Evolutionary conservation across 2,888 invertebrate species (phyloP).

Genomic region (Dicyrtomina minuta): DNA sequence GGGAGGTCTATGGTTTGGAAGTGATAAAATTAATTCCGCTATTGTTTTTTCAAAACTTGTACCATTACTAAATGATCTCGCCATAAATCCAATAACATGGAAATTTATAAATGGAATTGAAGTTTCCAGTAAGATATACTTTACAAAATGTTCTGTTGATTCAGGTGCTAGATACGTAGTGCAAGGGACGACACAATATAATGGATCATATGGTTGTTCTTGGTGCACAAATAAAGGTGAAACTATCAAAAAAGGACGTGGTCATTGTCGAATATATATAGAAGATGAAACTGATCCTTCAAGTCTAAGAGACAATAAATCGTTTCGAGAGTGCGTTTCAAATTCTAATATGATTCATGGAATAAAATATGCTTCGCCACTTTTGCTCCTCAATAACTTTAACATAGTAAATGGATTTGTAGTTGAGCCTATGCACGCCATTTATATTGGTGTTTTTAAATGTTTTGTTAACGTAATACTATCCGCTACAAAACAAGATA

Average conservation of each 20-base stretch:
- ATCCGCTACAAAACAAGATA: no score
- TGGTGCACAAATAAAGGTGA: constrained; percentile 28
- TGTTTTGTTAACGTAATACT: constrained; percentile 24
- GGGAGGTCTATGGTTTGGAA: background rate
- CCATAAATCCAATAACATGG: background rate
- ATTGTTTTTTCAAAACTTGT: constrained; percentile 1
- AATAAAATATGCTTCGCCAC: constrained; percentile 26
- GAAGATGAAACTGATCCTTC: no score
- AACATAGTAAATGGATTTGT: constrained; percentile 36
- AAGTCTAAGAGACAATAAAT: no score
- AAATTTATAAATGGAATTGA: background rate
- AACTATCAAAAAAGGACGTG: background rate
- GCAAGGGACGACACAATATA: constrained; percentile 36
- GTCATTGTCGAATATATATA: constrained; percentile 3
- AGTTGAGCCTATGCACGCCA: constrained; percentile 36
- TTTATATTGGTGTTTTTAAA: constrained; percentile 30
- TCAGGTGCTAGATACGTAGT: constrained; percentile 27
- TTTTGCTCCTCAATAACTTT: constrained; percentile 25
- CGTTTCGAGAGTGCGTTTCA: no score
- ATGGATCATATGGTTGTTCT: constrained; percentile 31
- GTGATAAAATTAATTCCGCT: background rate
- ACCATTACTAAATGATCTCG: background rate
- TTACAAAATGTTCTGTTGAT: constrained; percentile 27
- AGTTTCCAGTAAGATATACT: background rate
- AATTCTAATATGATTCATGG: constrained; percentile 6